Evolutionary conservation across 1,140 invertebrate genomes (phyloP).

Genomic region (Pseudomyrmex sp.): DNA sequence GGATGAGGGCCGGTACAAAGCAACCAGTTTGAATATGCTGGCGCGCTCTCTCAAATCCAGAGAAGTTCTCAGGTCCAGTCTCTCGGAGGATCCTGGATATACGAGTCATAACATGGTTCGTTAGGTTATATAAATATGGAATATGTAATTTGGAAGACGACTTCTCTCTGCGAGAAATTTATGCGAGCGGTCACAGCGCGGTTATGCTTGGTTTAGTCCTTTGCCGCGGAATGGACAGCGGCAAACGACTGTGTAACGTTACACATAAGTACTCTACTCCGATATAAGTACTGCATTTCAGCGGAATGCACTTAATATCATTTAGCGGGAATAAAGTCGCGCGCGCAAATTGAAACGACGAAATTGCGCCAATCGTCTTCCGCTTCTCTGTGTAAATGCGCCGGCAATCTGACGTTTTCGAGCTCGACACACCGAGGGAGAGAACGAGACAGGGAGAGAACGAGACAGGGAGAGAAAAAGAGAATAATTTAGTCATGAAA

Average conservation of each 20-base stretch:
- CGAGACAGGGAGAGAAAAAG: constrained; percentile 23
- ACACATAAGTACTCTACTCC: neutral
- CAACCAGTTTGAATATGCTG: neutral
- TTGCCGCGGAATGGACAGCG: neutral
- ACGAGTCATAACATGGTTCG: constrained; percentile 45
- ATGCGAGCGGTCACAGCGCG: constrained; percentile 32
- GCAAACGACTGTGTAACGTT: neutral
- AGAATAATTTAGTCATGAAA: constrained; percentile 31
- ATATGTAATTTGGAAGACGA: constrained; percentile 49
- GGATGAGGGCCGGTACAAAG: constrained; percentile 41
- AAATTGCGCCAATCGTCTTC: constrained; percentile 39
- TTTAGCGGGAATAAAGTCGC: constrained; percentile 31
- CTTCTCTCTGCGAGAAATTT: constrained; percentile 28
- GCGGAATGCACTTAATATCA: neutral
- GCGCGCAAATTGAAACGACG: constrained; percentile 36
- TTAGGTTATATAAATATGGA: constrained; percentile 57
- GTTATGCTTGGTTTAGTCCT: constrained; percentile 10
- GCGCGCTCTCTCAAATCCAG: neutral
- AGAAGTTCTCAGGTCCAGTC: neutral
- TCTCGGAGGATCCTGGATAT: constrained; percentile 31
- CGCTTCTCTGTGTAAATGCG: neutral
- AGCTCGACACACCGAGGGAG: neutral
- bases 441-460: constrained; percentile 7
- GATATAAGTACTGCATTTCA: too few species aligned
- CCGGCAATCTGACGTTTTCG: neutral